Base-by-base conservation (phyloP, 2,797 vertebrate genomes). In the Xiphorhynchus erythropygius region DNA sequence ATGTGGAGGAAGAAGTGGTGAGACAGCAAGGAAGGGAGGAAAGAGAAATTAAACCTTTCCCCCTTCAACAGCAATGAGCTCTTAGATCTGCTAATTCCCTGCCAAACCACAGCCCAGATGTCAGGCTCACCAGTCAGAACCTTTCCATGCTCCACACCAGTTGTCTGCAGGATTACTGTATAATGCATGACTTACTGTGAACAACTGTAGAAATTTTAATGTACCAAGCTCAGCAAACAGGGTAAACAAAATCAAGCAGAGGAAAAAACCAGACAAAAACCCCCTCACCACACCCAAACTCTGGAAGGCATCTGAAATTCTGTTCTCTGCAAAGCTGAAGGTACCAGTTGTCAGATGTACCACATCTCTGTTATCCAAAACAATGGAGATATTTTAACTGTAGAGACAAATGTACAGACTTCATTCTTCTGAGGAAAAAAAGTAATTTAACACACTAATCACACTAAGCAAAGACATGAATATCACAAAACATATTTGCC, bases 201-300 rank as follows among this genome's bases (percentile, higher is more conserved):
- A 13, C 18, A 76, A 73, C 19, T 50, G 32, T 1, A 53, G 21
- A 53, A 13, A 57, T 42, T 60, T 35, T 27, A 59, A 82, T 28
- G 30, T 24, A 39, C 27, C 32, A 17, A 53, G 53, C 13, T 64
- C 33, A 87, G 68, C 15, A 84, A 89, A 78, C 2, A 11, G 5
- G 30, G 18, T 30, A 84, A 68, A 37, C 6, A 73, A 81, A 91
- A 84, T 28, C n/a, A 90, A 17, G 49, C 3, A 30, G 35, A 64
- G 6, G 1, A 21, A 33, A 57, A 68, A 30, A 19, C 0, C 1
- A 4, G 14, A 53, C 11, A 21, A 73, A 65, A 80, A 1, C 2
- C 0, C 1, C 23, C 16, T 62, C 13, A 76, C 4, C 18, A 18
- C 60, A 41, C 6, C 8, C 10, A 70, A 22, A 33, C 16, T 41